These are phyloP conservation scores for Leptinotarsa peninsularis DNA, from an alignment of 2,888 invertebrate species.

Conservation along the genomic window DNA sequence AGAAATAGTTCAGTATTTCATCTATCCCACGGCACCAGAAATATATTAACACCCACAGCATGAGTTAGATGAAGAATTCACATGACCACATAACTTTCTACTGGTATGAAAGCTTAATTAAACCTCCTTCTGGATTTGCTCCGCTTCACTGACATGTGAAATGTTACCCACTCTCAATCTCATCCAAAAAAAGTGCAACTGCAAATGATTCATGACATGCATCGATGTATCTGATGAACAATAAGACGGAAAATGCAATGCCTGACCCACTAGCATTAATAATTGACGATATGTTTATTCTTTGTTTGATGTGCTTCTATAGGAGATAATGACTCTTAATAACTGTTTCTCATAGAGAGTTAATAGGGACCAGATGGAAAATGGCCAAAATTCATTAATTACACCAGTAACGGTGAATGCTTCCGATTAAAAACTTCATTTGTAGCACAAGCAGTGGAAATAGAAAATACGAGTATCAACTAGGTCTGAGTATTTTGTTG, in stretches of 20 bases:
- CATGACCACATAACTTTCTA: constrained; percentile 11
- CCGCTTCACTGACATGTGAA: constrained; percentile 15
- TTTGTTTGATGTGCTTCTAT: constrained; percentile 32
- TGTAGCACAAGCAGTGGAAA: not conserved
- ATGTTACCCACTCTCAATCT: constrained; percentile 18
- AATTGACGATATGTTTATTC: constrained; percentile 29
- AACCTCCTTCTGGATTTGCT: constrained; percentile 7
- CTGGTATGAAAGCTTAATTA: not conserved
- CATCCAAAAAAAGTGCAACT: constrained; percentile 29
- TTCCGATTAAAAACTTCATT: not conserved
- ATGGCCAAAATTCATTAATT: constrained; percentile 9
- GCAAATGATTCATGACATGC: constrained; percentile 34
- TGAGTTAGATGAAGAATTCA: not conserved
- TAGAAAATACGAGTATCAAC: not conserved
- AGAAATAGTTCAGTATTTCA: not conserved
- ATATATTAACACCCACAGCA: not conserved
- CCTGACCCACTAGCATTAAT: constrained; percentile 39
- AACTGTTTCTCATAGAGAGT: constrained; percentile 3
- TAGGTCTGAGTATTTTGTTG: too few species aligned
- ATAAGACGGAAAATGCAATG: constrained; percentile 32
- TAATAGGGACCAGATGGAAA: constrained; percentile 9
- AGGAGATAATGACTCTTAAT: constrained; percentile 13
- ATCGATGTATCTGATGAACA: constrained; percentile 34
- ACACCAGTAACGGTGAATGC: not conserved
- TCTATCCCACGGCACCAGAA: not conserved